phyloP scores from a whole-genome alignment of 2,797 vertebrate genomes.

The Diglossa cyanea region DNA sequence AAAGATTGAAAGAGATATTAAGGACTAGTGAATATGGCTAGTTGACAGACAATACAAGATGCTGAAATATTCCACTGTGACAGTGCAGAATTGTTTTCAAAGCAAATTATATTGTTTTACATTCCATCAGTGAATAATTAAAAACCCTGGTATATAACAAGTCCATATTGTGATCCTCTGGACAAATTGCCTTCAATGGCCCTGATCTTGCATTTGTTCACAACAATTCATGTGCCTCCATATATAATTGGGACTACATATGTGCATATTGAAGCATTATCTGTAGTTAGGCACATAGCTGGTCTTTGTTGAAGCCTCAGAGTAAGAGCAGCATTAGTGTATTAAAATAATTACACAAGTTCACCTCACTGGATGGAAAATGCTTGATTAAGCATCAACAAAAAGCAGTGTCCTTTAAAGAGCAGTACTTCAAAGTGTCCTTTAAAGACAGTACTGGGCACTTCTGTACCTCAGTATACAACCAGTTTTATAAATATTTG shows the following conservation, averaged over 20 bases:
- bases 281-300: neutral
- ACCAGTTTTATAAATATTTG: neutral
- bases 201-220: neutral
- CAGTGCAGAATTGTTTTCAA: neutral
- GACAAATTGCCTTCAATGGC: neutral
- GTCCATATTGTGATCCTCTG: neutral
- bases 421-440: neutral
- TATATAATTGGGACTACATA: neutral
- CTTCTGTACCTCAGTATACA: neutral
- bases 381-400: neutral
- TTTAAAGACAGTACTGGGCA: neutral
- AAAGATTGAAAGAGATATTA: neutral
- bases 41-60: neutral
- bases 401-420: neutral
- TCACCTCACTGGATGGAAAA: neutral
- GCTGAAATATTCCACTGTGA: neutral
- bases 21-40: neutral
- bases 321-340: neutral
- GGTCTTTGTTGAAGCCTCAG: neutral
- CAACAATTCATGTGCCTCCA: neutral
- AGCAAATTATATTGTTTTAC: neutral
- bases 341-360: neutral
- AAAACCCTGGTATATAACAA: neutral
- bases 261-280: neutral
- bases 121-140: neutral